Percentiles rank a stretch among this genome's conserved stretches.
These are phyloP conservation scores for Buathra laborator DNA, from an alignment of 2,888 invertebrate genomes.

Conservation along the genomic window DNA sequence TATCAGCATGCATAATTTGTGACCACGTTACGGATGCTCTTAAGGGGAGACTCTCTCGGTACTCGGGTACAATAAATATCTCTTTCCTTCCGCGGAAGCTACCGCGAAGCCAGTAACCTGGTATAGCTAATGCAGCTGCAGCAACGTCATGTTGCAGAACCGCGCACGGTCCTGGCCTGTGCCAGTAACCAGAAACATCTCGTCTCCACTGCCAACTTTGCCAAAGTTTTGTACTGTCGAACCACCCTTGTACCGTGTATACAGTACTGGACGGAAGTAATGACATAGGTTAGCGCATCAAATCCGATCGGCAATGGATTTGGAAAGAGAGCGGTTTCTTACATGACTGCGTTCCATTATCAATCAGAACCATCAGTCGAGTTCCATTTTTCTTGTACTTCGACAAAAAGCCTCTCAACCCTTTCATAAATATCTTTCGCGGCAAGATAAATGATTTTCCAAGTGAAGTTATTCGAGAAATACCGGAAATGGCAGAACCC, in stretches of 20 bases:
- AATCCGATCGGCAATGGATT: not conserved
- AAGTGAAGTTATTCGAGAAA: slow-evolving; percentile 27
- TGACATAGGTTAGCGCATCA: not conserved
- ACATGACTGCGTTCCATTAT: not conserved
- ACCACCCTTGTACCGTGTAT: not conserved
- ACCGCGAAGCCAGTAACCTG: slow-evolving; percentile 28
- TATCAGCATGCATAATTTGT: slow-evolving; percentile 70
- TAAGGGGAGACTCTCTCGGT: slow-evolving; percentile 67
- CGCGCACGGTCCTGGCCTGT: not conserved
- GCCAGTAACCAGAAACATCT: slow-evolving; percentile 25
- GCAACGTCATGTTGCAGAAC: not conserved
- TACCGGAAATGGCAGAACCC: slow-evolving; percentile 11
- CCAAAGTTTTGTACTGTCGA: slow-evolving; percentile 29
- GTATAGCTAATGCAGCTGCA: not conserved
- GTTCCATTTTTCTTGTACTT: not conserved
- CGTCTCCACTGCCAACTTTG: slow-evolving; percentile 10
- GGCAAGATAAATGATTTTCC: slow-evolving; percentile 29
- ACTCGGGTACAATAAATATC: slow-evolving; percentile 68
- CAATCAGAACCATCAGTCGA: not conserved
- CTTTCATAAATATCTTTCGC: slow-evolving; percentile 7
- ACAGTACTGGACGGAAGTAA: not conserved
- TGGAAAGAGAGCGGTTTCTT: not conserved
- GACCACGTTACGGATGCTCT: slow-evolving; percentile 68
- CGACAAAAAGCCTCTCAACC: slow-evolving; percentile 6
- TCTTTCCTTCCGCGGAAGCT: slow-evolving; percentile 63